These are phyloP conservation scores for Cheiracanthium punctorium DNA, from an alignment of 2,888 invertebrate species.

Conservation along the genomic window DNA sequence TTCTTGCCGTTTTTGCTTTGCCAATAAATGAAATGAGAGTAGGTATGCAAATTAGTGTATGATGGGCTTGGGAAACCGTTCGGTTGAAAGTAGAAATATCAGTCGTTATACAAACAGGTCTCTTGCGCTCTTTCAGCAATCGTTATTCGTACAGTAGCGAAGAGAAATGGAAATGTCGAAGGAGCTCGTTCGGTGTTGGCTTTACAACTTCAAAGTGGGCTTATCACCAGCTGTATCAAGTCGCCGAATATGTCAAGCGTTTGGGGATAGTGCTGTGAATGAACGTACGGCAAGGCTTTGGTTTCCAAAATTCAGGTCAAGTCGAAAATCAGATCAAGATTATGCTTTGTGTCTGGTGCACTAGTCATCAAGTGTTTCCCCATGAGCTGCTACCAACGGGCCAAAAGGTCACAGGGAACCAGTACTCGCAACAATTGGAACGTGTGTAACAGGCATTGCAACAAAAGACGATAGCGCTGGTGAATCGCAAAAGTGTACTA, in stretches of 20 bases:
- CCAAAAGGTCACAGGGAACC: not conserved
- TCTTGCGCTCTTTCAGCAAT: not conserved
- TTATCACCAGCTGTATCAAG: not conserved
- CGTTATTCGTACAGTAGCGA: not conserved
- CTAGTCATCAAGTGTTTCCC: not conserved
- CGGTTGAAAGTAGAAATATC: not conserved
- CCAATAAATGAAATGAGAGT: not conserved
- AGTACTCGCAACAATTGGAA: not conserved
- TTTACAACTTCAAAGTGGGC: not conserved
- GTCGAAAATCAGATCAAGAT: not conserved
- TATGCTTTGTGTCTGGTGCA: not conserved
- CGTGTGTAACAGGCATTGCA: not conserved
- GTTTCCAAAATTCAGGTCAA: not conserved
- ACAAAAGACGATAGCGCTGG: conserved; percentile 13
- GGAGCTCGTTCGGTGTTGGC: not conserved
- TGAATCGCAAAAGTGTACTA: conserved; percentile 21
- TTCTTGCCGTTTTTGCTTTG: not conserved
- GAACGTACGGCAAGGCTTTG: not conserved
- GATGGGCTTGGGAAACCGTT: not conserved
- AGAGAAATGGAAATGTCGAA: not conserved
- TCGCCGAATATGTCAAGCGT: not conserved
- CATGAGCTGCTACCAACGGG: not conserved
- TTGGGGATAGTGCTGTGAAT: not conserved
- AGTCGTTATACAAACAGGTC: not conserved
- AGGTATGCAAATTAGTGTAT: not conserved